Base-by-base conservation (phyloP, 1,140 invertebrate genomes). In the Drosophila triauraria region DNA sequence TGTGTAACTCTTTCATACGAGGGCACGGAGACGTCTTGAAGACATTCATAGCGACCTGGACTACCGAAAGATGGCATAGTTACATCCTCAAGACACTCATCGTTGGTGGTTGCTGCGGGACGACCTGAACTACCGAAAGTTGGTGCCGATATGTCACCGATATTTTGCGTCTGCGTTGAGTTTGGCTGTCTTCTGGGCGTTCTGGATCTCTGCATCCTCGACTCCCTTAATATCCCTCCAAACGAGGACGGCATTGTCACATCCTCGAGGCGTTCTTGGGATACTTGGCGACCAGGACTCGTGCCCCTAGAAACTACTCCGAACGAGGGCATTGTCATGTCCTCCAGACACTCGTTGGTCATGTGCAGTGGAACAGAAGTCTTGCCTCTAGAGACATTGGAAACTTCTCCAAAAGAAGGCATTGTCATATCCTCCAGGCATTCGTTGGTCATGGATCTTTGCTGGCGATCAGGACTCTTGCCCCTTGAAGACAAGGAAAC, bases 281-380 rank as follows among this genome's bases (percentile, higher is more conserved):
- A 32, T 32, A 32, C 32, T 32, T 32, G 32, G 32, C 9, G 32
- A 32, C 32, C 32, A 32, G 9, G 9, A 32, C 32, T 32, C 9
- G 8, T 8, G 8, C 8, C 9, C 7, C 32, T 32, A 10, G 32
- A 32, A 8, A 32, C 32, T 2, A 2, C 32, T 32, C 32, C 32
- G 10, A 51, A 35, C 1, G 40, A 50, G 1, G 46, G 58, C 40
- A 53, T 17, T 5, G 35, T 48, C 7, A 64, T 43, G 4, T 82
- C 62, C 4, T 59, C 46, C 0, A 82, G 15, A 0, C 43, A 23
- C 15, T 75, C 76, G 25, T 56, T 56, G 9, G 59, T 35, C 44
- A 30, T 30, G 5, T 30, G 42, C 13, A 15, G 23, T 40, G 25
- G 48, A 8, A 9, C 27, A 30, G 6, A 0, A 25, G 12, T 9